Conservation (phyloP, 2,797 vertebrate species). For the Catamblyrhynchus diadema region DNA sequence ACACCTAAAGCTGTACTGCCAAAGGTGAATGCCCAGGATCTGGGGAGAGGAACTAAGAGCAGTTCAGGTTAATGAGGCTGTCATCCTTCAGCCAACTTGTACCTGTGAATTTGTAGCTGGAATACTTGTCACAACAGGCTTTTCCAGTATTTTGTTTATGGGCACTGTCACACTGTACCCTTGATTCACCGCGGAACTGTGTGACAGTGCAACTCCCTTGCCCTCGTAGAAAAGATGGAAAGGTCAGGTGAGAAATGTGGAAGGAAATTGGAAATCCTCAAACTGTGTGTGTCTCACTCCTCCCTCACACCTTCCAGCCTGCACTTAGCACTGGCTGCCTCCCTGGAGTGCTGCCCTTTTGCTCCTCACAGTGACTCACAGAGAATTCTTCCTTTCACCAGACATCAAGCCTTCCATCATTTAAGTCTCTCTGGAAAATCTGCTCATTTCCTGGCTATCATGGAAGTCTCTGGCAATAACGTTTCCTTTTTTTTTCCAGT, state of each 20-base stretch:
- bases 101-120: not conserved
- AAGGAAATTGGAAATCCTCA: not conserved
- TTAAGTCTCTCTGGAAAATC: not conserved
- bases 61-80: not conserved
- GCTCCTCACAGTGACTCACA: not conserved
- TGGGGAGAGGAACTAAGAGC: not conserved
- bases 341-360: not conserved
- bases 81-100: not conserved
- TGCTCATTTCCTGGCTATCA: not conserved
- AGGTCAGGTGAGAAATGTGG: not conserved
- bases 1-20: not conserved
- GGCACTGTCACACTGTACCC: fast-evolving
- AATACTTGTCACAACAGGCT: not conserved
- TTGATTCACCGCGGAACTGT: fast-evolving
- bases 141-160: not conserved
- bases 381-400: not conserved
- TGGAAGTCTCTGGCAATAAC: not conserved
- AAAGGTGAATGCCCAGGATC: not conserved
- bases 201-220: fast-evolving
- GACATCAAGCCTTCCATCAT: not conserved
- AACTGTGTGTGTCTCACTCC: not conserved
- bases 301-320: not conserved
- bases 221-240: too few relatives aligned
- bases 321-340: not conserved
- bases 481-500: not conserved